Conservation (phyloP, 2,797 vertebrate species). For the Coccyzus lansbergi region DNA sequence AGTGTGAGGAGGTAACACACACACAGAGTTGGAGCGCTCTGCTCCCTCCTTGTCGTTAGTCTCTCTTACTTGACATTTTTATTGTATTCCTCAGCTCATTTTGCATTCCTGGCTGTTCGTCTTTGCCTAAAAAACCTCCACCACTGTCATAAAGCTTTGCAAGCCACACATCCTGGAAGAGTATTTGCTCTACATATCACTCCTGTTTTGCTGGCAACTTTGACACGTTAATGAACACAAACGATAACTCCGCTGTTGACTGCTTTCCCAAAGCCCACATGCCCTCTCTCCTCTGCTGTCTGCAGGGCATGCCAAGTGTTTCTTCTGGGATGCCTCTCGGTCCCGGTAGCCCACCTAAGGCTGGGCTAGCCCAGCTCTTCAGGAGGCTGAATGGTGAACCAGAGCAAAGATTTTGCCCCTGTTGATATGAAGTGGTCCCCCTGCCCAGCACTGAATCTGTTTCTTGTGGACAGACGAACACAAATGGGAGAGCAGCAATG, state of each 20-base stretch:
- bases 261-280: background rate
- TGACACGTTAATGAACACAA: background rate
- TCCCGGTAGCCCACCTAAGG: background rate
- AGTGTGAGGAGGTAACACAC: background rate
- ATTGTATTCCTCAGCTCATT: background rate
- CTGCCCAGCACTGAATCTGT: background rate
- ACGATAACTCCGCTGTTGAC: background rate
- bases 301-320: background rate
- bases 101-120: background rate
- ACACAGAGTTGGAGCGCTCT: background rate
- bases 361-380: background rate
- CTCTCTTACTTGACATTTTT: background rate
- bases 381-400: background rate
- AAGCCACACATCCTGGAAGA: background rate
- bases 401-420: background rate
- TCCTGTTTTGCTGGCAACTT: background rate
- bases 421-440: background rate
- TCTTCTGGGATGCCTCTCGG: background rate
- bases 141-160: background rate
- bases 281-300: background rate
- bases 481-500: background rate
- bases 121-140: background rate
- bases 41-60: background rate
- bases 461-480: no score
- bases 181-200: background rate